Conservation (phyloP, 2,113 vertebrate genomes). For the Centropristis striata region DNA sequence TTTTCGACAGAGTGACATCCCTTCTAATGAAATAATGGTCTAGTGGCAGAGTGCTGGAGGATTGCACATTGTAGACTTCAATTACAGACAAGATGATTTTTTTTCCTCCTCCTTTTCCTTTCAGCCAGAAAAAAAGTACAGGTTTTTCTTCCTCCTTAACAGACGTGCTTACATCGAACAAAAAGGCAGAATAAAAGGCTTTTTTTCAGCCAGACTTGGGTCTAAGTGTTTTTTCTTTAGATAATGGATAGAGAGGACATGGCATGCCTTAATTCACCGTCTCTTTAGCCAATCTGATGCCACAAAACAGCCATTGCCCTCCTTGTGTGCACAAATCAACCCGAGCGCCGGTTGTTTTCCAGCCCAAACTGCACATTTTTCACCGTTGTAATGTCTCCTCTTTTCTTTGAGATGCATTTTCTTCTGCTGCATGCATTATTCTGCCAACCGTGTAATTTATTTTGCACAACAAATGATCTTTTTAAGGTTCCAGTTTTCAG, state of each 20-base stretch:
- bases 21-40: slow-evolving; percentile 86
- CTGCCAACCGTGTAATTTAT: slow-evolving; percentile 41
- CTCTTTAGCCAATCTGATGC: slow-evolving; percentile 59
- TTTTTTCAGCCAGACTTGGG: slow-evolving; percentile 58
- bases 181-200: slow-evolving; percentile 72
- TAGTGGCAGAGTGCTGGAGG: slow-evolving; percentile 70
- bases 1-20: slow-evolving; percentile 79
- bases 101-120: slow-evolving; percentile 43
- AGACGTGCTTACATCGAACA: slow-evolving; percentile 59
- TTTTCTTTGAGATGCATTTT: slow-evolving; percentile 52
- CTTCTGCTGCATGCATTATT: slow-evolving; percentile 41
- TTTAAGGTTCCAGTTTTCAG: slow-evolving; percentile 28
- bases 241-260: slow-evolving; percentile 71
- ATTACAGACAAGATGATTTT: slow-evolving; percentile 77
- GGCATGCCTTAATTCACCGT: slow-evolving; percentile 63
- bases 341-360: slow-evolving; percentile 42
- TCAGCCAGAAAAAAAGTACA: slow-evolving; percentile 59
- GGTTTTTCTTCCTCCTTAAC: slow-evolving; percentile 58
- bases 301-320: slow-evolving; percentile 60
- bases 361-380: slow-evolving; percentile 14
- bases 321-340: slow-evolving; percentile 48
- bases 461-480: slow-evolving; percentile 48
- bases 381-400: slow-evolving; percentile 34
- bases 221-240: slow-evolving; percentile 70
- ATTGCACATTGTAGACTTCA: slow-evolving; percentile 83